Evolutionary conservation across 2,888 invertebrate species (phyloP).

Genomic region (Apocheima hispidaria): DNA sequence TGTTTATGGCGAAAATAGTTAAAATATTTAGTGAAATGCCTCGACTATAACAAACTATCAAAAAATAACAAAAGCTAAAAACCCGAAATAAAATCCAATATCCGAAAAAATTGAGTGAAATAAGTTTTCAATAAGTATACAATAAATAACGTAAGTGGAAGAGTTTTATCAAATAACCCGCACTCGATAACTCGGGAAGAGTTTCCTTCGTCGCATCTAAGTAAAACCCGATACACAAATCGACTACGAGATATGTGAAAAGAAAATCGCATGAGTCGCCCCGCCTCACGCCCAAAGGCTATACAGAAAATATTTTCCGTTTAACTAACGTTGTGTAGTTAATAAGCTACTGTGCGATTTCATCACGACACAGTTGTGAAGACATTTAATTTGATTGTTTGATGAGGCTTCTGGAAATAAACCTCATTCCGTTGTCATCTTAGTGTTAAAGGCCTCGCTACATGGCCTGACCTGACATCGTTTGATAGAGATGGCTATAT

Average conservation of each 20-base stretch:
- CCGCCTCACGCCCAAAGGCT: conserved; percentile 67
- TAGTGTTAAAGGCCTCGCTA: no score
- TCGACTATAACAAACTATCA: no score
- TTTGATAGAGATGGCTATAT: no score
- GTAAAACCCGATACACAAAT: conserved; percentile 28
- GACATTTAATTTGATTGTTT: no score
- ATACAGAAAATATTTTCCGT: conserved; percentile 78
- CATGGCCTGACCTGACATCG: no score
- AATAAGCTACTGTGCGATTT: conserved; percentile 6
- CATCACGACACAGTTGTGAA: background rate
- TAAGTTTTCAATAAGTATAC: background rate
- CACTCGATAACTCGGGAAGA: conserved; percentile 6
- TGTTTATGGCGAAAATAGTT: no score
- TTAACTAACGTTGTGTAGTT: conserved; percentile 64
- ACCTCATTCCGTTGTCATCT: no score
- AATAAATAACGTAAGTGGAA: conserved; percentile 53
- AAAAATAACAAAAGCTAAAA: no score
- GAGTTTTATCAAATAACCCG: conserved; percentile 20
- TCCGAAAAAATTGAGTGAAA: no score
- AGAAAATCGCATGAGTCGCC: conserved; percentile 69
- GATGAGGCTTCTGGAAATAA: no score
- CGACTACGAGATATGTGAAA: conserved; percentile 41
- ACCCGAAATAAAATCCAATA: no score
- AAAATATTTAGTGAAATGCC: no score
- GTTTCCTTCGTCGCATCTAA: conserved; percentile 10